A percentile compares a stretch with the other conserved stretches of the same genome.
phyloP scores from a whole-genome alignment of 1,140 invertebrate species.

The Eumaeus atala region DNA sequence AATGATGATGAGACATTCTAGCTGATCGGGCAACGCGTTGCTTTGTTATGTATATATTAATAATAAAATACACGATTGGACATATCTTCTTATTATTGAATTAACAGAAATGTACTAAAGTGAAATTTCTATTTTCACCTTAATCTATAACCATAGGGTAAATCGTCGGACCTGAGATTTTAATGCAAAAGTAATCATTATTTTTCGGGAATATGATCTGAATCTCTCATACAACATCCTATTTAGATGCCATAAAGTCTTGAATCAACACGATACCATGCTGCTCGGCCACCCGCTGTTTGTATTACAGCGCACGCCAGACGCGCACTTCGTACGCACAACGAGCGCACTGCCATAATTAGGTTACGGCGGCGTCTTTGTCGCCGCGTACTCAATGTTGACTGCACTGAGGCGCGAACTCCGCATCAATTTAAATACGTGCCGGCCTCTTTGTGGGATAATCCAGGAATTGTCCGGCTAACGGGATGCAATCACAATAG shows the following conservation, averaged over 20 bases:
- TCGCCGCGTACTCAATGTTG: constrained; percentile 36
- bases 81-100: too few species aligned
- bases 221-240: too few species aligned
- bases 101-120: too few species aligned
- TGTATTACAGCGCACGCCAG: constrained; percentile 42
- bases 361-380: constrained; percentile 46
- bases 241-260: neutral
- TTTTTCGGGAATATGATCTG: too few species aligned
- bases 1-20: too few species aligned
- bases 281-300: constrained; percentile 44
- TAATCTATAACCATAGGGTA: too few species aligned
- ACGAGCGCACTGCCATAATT: constrained; percentile 42
- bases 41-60: too few species aligned
- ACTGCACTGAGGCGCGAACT: constrained; percentile 64
- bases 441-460: constrained; percentile 61
- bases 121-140: too few species aligned
- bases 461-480: constrained; percentile 58
- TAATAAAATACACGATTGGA: too few species aligned
- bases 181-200: too few species aligned
- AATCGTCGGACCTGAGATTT: too few species aligned
- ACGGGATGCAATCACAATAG: constrained; percentile 55
- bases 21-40: too few species aligned
- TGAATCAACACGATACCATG: constrained; percentile 18
- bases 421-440: constrained; percentile 52
- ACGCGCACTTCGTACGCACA: neutral